Conservation (phyloP, 2,888 invertebrate species). For the Onchidella celtica region DNA sequence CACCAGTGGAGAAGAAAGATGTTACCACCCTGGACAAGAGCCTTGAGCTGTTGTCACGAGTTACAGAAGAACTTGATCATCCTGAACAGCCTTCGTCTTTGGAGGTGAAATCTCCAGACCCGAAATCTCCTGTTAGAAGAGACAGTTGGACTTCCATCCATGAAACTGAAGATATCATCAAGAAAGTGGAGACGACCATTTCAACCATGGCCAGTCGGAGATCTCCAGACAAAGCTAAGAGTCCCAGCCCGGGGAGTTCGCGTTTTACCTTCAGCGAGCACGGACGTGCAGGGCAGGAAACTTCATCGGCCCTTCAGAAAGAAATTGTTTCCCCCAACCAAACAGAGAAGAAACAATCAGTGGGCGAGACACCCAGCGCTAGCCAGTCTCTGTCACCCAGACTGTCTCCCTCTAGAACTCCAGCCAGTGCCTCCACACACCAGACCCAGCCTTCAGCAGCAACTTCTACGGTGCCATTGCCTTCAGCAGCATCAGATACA, state of each 20-base stretch:
- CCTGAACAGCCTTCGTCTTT: constrained; percentile 40
- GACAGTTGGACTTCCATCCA: constrained; percentile 51
- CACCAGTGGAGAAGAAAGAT: constrained; percentile 53
- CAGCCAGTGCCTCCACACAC: not conserved
- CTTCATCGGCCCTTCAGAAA: not conserved
- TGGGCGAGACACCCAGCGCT: not conserved
- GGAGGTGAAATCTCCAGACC: not conserved
- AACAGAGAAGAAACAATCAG: not conserved
- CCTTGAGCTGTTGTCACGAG: constrained; percentile 56
- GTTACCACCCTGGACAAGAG: constrained; percentile 61
- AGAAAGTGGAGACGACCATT: constrained; percentile 52
- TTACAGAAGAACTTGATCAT: constrained; percentile 56
- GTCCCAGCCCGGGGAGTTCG: not conserved
- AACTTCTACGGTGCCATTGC: not conserved
- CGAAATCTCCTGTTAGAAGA: not conserved
- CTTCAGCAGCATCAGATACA: not conserved
- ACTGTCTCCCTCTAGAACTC: not conserved
- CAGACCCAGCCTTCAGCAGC: not conserved
- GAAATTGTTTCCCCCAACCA: not conserved
- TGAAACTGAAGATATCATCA: constrained; percentile 61
- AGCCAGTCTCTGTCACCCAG: not conserved
- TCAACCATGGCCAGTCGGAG: constrained; percentile 2
- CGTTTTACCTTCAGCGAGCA: not conserved
- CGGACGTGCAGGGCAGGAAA: not conserved
- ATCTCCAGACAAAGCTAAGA: not conserved